Percentiles rank a stretch among this genome's conserved stretches.
phyloP scores from a whole-genome alignment of 2,888 invertebrate genomes.

The Melieria omissa region DNA sequence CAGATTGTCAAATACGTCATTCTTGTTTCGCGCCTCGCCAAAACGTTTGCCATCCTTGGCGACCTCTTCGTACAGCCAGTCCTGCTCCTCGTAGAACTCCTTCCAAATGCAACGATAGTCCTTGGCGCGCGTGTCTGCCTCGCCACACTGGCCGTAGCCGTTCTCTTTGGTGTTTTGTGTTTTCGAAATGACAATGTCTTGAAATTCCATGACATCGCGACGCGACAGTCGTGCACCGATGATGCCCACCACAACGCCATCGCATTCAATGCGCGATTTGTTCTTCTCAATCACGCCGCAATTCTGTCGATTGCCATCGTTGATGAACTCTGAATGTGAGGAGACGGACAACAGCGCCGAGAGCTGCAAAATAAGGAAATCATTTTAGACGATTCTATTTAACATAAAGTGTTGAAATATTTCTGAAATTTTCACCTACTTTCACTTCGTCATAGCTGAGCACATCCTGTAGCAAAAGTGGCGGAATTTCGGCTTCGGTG shows the following conservation, averaged over 20 bases:
- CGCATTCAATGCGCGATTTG: conserved; percentile 65
- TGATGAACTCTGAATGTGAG: conserved; percentile 71
- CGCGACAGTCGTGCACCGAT: conserved; percentile 68
- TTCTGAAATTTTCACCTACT: conserved; percentile 48
- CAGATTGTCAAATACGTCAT: conserved; percentile 62
- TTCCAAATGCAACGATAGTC: conserved; percentile 58
- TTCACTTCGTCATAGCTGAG: conserved; percentile 73
- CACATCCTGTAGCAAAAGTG: conserved; percentile 67
- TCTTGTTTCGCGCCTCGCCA: conserved; percentile 52
- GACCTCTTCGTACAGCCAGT: conserved; percentile 51
- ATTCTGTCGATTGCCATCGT: conserved; percentile 71
- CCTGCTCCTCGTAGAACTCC: conserved; percentile 53
- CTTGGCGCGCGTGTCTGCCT: conserved; percentile 39
- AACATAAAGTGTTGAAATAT: neutral
- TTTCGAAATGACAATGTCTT: conserved; percentile 68
- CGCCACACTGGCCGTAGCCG: conserved; percentile 63
- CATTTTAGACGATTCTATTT: neutral
- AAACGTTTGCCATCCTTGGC: conserved; percentile 55
- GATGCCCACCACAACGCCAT: conserved; percentile 69
- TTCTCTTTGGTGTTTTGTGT: conserved; percentile 68
- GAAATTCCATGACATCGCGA: conserved; percentile 69
- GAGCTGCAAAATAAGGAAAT: conserved; percentile 44
- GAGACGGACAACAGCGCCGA: conserved; percentile 70
- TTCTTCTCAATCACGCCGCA: conserved; percentile 65
- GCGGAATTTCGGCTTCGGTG: conserved; percentile 66